These are phyloP conservation scores for Lobophora halterata DNA, from an alignment of 2,888 invertebrate species.

Conservation along the genomic window DNA sequence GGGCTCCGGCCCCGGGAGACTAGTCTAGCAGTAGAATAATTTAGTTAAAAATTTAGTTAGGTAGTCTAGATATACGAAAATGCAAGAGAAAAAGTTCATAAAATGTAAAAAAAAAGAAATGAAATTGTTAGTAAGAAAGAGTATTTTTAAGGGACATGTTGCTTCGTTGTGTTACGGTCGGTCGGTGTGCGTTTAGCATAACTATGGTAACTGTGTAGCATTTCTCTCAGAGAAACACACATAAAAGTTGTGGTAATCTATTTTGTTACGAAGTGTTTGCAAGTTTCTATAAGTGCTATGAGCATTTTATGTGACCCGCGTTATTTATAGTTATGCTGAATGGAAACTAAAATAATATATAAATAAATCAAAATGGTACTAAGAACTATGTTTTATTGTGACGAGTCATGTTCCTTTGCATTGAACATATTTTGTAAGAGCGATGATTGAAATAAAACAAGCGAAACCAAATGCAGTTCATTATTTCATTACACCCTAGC, in stretches of 20 bases:
- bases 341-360: slow-evolving; percentile 79
- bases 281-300: slow-evolving; percentile 81
- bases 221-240: slow-evolving; percentile 75
- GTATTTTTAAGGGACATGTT: slow-evolving; percentile 83
- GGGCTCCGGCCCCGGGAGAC: slow-evolving; percentile 80
- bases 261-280: slow-evolving; percentile 82
- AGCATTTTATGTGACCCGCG: slow-evolving; percentile 80
- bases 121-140: slow-evolving; percentile 83
- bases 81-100: slow-evolving; percentile 80
- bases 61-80: slow-evolving; percentile 81
- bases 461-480: slow-evolving; percentile 72
- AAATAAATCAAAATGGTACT: slow-evolving; percentile 80
- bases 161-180: slow-evolving; percentile 79
- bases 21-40: slow-evolving; percentile 81
- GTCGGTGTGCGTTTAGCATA: slow-evolving; percentile 75
- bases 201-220: slow-evolving; percentile 76
- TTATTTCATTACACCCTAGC: slow-evolving; percentile 55
- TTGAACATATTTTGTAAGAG: slow-evolving; percentile 82
- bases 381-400: slow-evolving; percentile 81
- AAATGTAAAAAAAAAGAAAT: slow-evolving; percentile 80
- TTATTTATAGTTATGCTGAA: slow-evolving; percentile 81
- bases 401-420: slow-evolving; percentile 82
- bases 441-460: slow-evolving; percentile 81
- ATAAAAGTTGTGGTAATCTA: slow-evolving; percentile 76
- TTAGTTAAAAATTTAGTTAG: slow-evolving; percentile 81